Evolutionary conservation across 2,797 vertebrate species (phyloP).

Genomic region (Spheniscus humboldti): DNA sequence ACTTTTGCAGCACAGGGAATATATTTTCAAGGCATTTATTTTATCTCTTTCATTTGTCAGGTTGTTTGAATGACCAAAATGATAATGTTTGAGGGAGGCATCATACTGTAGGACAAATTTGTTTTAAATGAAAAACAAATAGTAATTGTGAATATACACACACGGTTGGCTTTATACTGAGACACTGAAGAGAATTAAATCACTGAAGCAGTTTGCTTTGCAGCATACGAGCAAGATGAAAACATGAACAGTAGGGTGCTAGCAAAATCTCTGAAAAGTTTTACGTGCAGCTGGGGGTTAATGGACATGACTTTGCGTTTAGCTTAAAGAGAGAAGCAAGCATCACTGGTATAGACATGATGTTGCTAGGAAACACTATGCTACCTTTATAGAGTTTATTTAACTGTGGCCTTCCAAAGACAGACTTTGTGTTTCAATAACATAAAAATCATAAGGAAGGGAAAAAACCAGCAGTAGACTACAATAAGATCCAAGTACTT

Average conservation of each 20-base stretch:
- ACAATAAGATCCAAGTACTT: not conserved
- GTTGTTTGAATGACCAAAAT: conserved; percentile 36
- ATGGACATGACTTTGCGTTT: conserved; percentile 76
- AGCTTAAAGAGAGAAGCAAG: conserved; percentile 69
- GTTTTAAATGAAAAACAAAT: conserved; percentile 58
- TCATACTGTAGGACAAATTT: conserved; percentile 20
- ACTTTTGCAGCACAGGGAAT: not conserved
- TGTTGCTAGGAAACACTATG: conserved; percentile 76
- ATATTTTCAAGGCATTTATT: conserved; percentile 15
- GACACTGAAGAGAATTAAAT: conserved; percentile 63
- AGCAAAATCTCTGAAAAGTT: conserved; percentile 73
- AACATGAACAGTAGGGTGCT: conserved; percentile 75
- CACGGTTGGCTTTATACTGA: not conserved
- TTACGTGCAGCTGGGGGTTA: conserved; percentile 76
- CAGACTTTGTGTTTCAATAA: conserved; percentile 50
- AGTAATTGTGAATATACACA: conserved; percentile 57
- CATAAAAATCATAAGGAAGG: conserved; percentile 52
- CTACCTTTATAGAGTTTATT: conserved; percentile 57
- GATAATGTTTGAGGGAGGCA: conserved; percentile 9
- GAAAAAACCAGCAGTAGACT: not conserved
- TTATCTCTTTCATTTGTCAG: conserved; percentile 23
- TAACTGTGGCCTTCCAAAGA: conserved; percentile 64
- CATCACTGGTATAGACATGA: conserved; percentile 53
- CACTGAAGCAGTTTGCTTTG: conserved; percentile 63
- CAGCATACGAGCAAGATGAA: conserved; percentile 68